Conservation (phyloP, 1,140 invertebrate genomes). For the Sycophila sp. region DNA sequence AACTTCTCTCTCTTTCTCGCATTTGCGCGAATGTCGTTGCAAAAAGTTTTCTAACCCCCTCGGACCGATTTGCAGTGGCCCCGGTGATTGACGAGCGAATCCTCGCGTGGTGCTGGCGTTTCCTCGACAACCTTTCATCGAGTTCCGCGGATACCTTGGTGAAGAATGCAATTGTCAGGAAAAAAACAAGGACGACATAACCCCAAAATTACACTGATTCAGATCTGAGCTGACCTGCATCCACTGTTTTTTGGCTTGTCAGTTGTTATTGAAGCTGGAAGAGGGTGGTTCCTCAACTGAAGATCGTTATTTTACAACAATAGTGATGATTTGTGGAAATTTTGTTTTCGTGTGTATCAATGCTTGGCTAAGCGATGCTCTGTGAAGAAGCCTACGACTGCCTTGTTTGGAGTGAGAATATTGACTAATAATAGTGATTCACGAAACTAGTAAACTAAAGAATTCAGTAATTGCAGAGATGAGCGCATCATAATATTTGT, state of each 20-base stretch:
- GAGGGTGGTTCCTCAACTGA: neutral
- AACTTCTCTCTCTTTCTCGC: constrained; percentile 20
- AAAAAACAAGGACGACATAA: constrained; percentile 35
- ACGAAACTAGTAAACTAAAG: no score
- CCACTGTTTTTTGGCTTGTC: constrained; percentile 15
- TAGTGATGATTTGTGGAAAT: neutral
- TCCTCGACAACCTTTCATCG: neutral
- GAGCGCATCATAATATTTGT: constrained; percentile 4
- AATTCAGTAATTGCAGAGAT: no score
- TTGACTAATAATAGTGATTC: no score
- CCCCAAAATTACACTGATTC: neutral
- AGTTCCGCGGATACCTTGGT: no score
- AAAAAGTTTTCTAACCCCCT: constrained; percentile 24
- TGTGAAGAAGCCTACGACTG: neutral
- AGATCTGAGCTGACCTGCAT: constrained; percentile 8
- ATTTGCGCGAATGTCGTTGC: constrained; percentile 17
- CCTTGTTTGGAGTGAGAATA: neutral
- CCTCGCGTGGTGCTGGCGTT: neutral
- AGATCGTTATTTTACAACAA: neutral
- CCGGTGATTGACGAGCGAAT: neutral
- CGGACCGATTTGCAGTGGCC: no score
- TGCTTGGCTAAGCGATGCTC: neutral
- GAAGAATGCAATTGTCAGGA: constrained; percentile 22
- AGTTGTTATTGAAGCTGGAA: constrained; percentile 4
- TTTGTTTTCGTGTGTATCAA: neutral